These are phyloP conservation scores for Pyxicephalus adspersus DNA, from an alignment of 2,113 vertebrate species.

Conservation along the genomic window DNA sequence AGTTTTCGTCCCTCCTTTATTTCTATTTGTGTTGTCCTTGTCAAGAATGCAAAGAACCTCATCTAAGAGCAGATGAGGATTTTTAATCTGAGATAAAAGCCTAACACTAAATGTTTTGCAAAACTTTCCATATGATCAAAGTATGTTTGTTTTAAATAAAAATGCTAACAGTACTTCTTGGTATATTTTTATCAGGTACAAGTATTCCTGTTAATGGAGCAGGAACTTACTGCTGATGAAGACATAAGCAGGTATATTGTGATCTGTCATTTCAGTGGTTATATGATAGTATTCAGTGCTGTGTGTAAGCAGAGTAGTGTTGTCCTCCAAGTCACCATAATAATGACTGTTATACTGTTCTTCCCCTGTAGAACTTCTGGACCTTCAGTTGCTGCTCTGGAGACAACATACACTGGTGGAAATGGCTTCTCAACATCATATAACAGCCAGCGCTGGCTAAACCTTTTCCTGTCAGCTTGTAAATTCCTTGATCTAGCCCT, in stretches of 20 bases:
- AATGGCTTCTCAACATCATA: conserved; percentile 98
- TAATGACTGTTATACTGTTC: neutral
- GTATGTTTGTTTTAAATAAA: neutral
- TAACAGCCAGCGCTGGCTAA: conserved; percentile 97
- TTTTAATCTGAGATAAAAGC: too few species aligned
- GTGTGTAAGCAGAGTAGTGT: too few species aligned
- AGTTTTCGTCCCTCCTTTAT: neutral
- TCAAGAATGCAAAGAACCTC: too few species aligned
- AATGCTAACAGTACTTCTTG: neutral
- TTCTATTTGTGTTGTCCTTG: too few species aligned
- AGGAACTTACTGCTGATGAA: conserved; percentile 93
- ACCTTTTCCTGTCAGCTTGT: conserved; percentile 97
- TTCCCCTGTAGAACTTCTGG: conserved; percentile 84
- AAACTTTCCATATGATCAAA: too few species aligned
- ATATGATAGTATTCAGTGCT: neutral
- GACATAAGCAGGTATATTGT: conserved; percentile 91
- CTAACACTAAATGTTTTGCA: too few species aligned
- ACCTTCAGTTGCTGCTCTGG: conserved; percentile 91
- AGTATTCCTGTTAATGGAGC: conserved; percentile 89
- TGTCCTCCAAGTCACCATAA: too few species aligned
- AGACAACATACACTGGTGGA: conserved; percentile 95
- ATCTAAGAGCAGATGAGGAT: too few species aligned
- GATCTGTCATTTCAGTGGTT: neutral
- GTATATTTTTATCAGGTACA: conserved; percentile 77
- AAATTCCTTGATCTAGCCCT: conserved; percentile 97